Conservation (phyloP, 2,113 vertebrate species). For the Percina caprodes region DNA sequence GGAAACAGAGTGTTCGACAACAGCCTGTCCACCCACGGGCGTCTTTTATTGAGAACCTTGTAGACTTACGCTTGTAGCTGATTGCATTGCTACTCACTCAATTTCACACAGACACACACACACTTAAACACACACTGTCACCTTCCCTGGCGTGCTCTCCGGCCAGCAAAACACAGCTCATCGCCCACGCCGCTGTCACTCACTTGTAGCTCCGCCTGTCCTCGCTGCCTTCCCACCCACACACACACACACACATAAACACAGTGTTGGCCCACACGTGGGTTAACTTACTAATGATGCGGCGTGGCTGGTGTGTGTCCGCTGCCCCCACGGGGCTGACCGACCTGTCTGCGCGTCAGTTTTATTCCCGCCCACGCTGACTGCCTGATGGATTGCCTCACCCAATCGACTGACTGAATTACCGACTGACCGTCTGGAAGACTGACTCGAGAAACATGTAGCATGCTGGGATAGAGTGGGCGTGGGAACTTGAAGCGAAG, state of each 20-base stretch:
- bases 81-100: slow-evolving; percentile 35
- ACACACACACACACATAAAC: slow-evolving; percentile 21
- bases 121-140: slow-evolving; percentile 36
- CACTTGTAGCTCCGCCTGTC: slow-evolving; percentile 59
- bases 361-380: slow-evolving; percentile 68
- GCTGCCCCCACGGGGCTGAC: slow-evolving; percentile 45
- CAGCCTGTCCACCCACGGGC: slow-evolving; percentile 76
- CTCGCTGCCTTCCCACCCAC: slow-evolving; percentile 33
- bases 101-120: slow-evolving; percentile 30
- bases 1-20: slow-evolving; percentile 74
- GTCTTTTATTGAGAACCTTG: slow-evolving; percentile 28
- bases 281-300: slow-evolving; percentile 75
- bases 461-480: slow-evolving; percentile 80
- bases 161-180: slow-evolving; percentile 49
- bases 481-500: slow-evolving; percentile 73
- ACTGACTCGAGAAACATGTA: slow-evolving; percentile 56
- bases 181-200: slow-evolving; percentile 79
- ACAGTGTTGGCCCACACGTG: slow-evolving; percentile 66
- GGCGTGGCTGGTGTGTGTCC: slow-evolving; percentile 55
- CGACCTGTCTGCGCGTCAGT: slow-evolving; percentile 59
- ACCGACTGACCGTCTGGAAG: slow-evolving; percentile 45
- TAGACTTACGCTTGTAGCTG: slow-evolving; percentile 47
- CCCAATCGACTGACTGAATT: slow-evolving; percentile 67
- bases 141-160: slow-evolving; percentile 35
- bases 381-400: slow-evolving; percentile 62